These are phyloP conservation scores for Vicugna pacos DNA, from an alignment of 2,113 vertebrate genomes.

Conservation along the genomic window DNA sequence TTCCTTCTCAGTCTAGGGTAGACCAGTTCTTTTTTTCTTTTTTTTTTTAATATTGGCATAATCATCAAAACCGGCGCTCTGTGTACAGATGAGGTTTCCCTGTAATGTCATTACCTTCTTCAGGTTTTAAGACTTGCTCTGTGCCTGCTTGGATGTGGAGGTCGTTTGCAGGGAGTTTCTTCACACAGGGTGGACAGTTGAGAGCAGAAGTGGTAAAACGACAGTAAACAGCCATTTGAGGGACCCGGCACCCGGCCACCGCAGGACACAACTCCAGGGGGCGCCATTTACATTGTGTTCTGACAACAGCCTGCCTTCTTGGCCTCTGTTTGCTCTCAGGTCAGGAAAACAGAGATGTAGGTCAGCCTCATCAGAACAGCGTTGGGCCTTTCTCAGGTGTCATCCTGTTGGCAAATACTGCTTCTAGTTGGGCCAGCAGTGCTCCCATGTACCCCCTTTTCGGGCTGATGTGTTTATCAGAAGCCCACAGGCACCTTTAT, in stretches of 20 bases:
- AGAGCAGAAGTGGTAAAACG: neutral
- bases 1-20: neutral
- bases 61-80: conserved; percentile 3
- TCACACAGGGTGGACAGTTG: neutral
- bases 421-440: neutral
- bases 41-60: neutral
- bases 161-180: conserved; percentile 23
- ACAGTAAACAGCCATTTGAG: neutral
- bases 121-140: neutral
- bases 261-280: neutral
- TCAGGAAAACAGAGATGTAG: neutral
- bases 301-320: neutral
- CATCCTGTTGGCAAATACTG: neutral
- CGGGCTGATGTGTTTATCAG: neutral
- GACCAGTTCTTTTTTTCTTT: neutral
- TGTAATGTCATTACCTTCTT: neutral
- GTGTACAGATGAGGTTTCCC: neutral
- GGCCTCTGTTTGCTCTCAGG: neutral
- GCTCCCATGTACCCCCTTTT: neutral
- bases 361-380: neutral
- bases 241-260: neutral
- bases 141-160: neutral
- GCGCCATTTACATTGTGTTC: neutral
- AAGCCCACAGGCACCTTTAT: neutral
- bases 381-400: neutral